Evolutionary conservation across 1,140 invertebrate genomes (phyloP), one percentile per base, ranked within the genome.

Genomic region (Pectinophora gossypiella): DNA sequence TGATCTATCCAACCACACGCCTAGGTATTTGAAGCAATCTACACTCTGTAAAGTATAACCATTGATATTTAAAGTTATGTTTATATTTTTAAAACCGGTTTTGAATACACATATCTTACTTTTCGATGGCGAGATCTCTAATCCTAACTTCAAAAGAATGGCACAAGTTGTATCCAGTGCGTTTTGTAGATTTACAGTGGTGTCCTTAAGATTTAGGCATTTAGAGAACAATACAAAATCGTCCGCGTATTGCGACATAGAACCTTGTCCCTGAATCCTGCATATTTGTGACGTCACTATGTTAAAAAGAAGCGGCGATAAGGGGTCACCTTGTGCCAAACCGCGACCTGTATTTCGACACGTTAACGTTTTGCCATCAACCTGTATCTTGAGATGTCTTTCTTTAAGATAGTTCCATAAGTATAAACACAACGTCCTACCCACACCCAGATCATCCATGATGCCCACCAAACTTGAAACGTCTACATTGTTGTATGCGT

Each of bases 401-500:
- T 42, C 36, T 3, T n/a, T 40, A 3, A 51, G 18, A 23, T 22
- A 51, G 3, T 51, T 22, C 48, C 48, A 51, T 3, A 51, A 10
- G n/a, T 51, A 51, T 23, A n/a, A 13, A 23, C 36, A 51, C 12
- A 42, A 19, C 21, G 22, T 42, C 7, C 16, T 42, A 43, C 49
- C 36, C 6, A 43, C 19, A 10, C 1, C 12, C 9, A 42, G 2
- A 1, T 21, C 6, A 12, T 51, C 19, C 10, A 51, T 13, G 27
- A 23, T 42, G 0, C 23, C 16, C 15, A 51, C 23, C 0, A 51
- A 2, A 10, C 7, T 10, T 38, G 7, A 3, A 15, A 51, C n/a
- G 16, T 22, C 18, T 27, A 51, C 12, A 23, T 51, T 51, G n/a
- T n/a, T n/a, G 20, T 51, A 51, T 18, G 38, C 49, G 43, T 43